phyloP scores from a whole-genome alignment of 2,113 vertebrate genomes.

The Notothenia coriiceps region DNA sequence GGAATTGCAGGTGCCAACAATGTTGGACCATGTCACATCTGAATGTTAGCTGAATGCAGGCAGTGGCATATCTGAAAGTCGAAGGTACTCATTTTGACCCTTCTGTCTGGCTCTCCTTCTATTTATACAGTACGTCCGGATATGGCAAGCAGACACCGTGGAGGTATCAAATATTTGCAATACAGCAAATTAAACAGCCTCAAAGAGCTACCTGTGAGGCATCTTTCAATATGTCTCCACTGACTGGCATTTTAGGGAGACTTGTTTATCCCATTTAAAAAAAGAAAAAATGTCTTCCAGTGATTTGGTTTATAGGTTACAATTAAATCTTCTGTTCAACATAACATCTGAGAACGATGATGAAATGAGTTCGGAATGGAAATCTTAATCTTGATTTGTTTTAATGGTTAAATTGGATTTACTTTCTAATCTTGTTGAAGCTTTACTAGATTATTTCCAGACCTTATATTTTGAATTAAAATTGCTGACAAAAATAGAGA shows the following conservation, averaged over 20 bases:
- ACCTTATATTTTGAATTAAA: constrained; percentile 63
- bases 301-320: constrained; percentile 27
- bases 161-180: constrained; percentile 87
- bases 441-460: constrained; percentile 64
- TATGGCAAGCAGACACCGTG: constrained; percentile 81
- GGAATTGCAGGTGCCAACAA: background rate
- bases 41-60: constrained; percentile 54
- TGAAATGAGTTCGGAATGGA: constrained; percentile 69
- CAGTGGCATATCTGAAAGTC: constrained; percentile 76
- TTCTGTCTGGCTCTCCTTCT: constrained; percentile 78
- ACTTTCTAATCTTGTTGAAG: constrained; percentile 68
- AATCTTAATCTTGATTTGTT: constrained; percentile 73
- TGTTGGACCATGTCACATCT: constrained; percentile 13
- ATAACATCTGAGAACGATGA: constrained; percentile 35
- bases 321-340: constrained; percentile 45
- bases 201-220: constrained; percentile 79
- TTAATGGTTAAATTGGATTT: constrained; percentile 73
- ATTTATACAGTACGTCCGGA: constrained; percentile 82
- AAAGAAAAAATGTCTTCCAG: background rate
- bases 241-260: constrained; percentile 49
- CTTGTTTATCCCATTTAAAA: constrained; percentile 45
- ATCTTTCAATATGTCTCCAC: constrained; percentile 63
- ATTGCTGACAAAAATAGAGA: constrained; percentile 43
- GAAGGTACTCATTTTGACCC: constrained; percentile 76
- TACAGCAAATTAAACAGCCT: constrained; percentile 81